These are phyloP conservation scores for Aspiorhynchus laticeps DNA, from an alignment of 2,113 vertebrate species.

Conservation along the genomic window DNA sequence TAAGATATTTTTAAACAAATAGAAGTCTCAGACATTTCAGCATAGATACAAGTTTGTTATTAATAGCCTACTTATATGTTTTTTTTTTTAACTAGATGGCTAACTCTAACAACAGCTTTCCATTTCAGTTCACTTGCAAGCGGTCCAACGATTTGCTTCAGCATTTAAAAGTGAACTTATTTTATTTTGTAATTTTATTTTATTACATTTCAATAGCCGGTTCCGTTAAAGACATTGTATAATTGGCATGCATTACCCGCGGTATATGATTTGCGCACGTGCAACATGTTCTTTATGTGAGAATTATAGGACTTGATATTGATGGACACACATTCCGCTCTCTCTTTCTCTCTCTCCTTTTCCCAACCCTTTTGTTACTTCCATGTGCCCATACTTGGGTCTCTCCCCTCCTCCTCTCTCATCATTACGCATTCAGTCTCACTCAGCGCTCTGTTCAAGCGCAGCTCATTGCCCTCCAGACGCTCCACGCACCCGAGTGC, in stretches of 20 bases:
- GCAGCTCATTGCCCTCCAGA: slow-evolving; percentile 31
- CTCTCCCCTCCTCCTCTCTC: slow-evolving; percentile 56
- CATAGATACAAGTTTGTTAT: background rate
- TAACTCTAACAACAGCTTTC: background rate
- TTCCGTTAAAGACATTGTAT: background rate
- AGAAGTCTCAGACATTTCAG: background rate
- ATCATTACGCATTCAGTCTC: slow-evolving; percentile 53
- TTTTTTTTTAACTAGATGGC: too few relatives aligned
- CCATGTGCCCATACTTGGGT: slow-evolving; percentile 55
- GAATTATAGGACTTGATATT: background rate
- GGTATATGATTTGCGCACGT: background rate
- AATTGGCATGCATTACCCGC: background rate
- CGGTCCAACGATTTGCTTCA: background rate
- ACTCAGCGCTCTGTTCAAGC: slow-evolving; percentile 40
- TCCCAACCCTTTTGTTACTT: slow-evolving; percentile 24
- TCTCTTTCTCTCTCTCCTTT: slow-evolving; percentile 38
- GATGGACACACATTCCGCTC: background rate
- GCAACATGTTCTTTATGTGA: background rate
- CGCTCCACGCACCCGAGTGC: slow-evolving; percentile 18
- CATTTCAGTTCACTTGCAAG: background rate
- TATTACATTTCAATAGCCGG: background rate
- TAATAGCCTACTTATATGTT: too few relatives aligned
- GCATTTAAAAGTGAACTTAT: background rate
- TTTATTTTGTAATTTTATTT: background rate
- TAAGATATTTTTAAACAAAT: background rate